These are phyloP conservation scores for Meliscaeva auricollis DNA, from an alignment of 2,888 invertebrate species.

Conservation along the genomic window DNA sequence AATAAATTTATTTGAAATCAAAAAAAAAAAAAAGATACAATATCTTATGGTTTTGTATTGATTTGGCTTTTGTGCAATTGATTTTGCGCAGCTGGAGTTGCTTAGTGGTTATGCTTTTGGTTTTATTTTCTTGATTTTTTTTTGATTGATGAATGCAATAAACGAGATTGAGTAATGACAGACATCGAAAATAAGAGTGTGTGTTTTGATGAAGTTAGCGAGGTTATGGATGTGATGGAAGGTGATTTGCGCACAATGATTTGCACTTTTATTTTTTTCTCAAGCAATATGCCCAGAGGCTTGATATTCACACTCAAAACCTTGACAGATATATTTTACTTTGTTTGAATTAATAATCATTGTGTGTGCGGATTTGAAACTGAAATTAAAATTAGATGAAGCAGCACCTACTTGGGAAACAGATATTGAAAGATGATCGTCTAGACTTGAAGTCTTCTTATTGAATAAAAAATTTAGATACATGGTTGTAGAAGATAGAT, in stretches of 20 bases:
- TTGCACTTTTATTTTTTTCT: slow-evolving; percentile 27
- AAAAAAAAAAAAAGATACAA: slow-evolving; percentile 5
- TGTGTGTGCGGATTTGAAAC: not conserved
- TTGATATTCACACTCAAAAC: slow-evolving; percentile 49
- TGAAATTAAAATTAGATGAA: not conserved
- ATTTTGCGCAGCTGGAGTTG: slow-evolving; percentile 61
- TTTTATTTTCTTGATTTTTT: slow-evolving; percentile 24
- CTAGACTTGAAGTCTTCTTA: too few relatives aligned
- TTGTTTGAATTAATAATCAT: slow-evolving; percentile 34
- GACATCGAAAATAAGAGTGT: slow-evolving; percentile 41
- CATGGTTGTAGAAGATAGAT: not conserved
- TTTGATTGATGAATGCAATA: slow-evolving; percentile 73
- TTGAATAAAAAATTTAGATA: not conserved
- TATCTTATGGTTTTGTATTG: slow-evolving; percentile 44
- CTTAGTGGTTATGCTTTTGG: not conserved
- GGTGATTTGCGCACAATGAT: slow-evolving; percentile 40
- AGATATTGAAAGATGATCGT: too few relatives aligned
- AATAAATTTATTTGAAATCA: slow-evolving; percentile 15
- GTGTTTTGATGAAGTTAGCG: too few relatives aligned
- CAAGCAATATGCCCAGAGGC: slow-evolving; percentile 23
- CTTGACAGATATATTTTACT: slow-evolving; percentile 48
- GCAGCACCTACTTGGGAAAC: not conserved
- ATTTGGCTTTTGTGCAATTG: slow-evolving; percentile 68
- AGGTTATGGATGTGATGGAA: not conserved
- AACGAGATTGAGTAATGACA: slow-evolving; percentile 73